Percentiles rank a stretch among this genome's conserved stretches.
Evolutionary conservation across 2,888 invertebrate genomes (phyloP).

Genomic region (Allygus modestus): DNA sequence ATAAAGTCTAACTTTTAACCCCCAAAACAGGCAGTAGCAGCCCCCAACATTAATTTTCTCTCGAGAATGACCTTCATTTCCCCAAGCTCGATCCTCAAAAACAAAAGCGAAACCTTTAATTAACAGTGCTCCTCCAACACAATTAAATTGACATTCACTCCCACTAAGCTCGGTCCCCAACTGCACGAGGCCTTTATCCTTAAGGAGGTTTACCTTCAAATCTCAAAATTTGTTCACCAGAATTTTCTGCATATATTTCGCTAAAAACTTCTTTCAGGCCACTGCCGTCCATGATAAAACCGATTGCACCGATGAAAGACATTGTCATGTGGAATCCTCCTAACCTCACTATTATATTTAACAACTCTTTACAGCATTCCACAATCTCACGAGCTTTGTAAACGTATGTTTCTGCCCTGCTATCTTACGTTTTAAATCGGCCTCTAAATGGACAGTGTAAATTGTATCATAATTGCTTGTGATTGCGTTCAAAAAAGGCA

Average conservation of each 20-base stretch:
- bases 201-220: no score
- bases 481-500: not conserved
- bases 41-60: no score
- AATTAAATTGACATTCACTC: no score
- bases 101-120: no score
- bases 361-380: not conserved
- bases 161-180: no score
- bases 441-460: not conserved
- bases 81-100: no score
- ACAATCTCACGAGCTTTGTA: not conserved
- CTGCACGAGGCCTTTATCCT: no score
- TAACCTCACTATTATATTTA: not conserved
- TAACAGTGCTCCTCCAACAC: no score
- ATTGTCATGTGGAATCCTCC: constrained; percentile 8
- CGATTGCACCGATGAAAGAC: constrained; percentile 32
- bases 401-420: not conserved
- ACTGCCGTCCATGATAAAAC: constrained; percentile 1
- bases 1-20: no score
- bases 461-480: not conserved
- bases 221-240: not conserved
- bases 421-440: not conserved
- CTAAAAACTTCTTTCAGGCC: not conserved
- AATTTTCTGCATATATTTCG: not conserved
- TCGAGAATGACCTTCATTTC: no score
- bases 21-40: no score